Evolutionary conservation across 2,113 vertebrate genomes (phyloP), one percentile per base, ranked within the genome.

Genomic region (Sceloporus undulatus): DNA sequence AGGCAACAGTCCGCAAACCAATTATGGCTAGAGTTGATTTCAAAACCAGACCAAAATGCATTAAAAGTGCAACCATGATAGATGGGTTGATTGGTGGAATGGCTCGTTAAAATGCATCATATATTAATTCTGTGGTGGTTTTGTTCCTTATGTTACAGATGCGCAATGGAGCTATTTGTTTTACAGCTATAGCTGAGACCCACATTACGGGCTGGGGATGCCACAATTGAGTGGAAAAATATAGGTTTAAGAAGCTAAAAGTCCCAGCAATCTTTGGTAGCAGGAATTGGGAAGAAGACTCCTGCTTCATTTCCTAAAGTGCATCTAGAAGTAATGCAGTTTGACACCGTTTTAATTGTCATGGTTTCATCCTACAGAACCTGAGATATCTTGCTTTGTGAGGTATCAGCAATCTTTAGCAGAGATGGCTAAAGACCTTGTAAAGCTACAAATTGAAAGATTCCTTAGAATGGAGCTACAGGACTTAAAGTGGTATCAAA

Each of bases 1-100:
- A 83, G 81, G 81, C 38, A 68, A 62, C 87, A 70, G 73, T 77
- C 42, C 62, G 68, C 23, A 78, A 88, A 88, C 65, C 42, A 83
- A 88, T 84, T 84, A 70, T 56, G 42, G 18, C 14, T 66, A 38
- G 19, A 34, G 40, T 40, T 78, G 62, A 84, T 83, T 84, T 76
- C 80, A 84, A 56, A 66, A 68, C 7, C 9, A n/a, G 52, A 38
- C 48, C n/a, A 83, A 66, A 80, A 68, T 40, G 23, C 73, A 83
- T n/a, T 68, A 54, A 88, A 54, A 52, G 65, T 52, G 75, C 27
- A 65, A 65, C 38, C 42, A 11, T 21, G 25, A 42, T 70, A n/a
- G 42, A 68, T 66, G 68, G 56, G 42, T 1, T 88, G n/a, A n/a
- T 77, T 68, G 5, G 48, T 68, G 21, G 80, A 40, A 82, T 54